Evolutionary conservation across 2,797 vertebrate species (phyloP).

Genomic region (Microcaecilia unicolor): DNA sequence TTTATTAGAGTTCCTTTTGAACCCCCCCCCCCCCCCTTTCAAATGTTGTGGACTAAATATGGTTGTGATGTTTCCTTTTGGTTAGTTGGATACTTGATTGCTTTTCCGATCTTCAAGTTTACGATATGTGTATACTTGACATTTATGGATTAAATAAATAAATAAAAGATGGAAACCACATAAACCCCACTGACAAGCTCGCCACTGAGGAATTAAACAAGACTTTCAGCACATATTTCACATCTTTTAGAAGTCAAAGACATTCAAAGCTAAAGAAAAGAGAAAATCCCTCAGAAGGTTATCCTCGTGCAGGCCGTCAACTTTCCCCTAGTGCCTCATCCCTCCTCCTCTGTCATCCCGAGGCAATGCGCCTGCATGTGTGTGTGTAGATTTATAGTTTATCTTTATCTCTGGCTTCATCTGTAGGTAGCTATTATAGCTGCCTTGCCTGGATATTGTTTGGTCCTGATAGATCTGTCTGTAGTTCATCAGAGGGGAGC

Average conservation of each 20-base stretch:
- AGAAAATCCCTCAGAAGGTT: constrained; percentile 7
- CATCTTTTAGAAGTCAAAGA: constrained; percentile 30
- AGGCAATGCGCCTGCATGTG: constrained; percentile 59
- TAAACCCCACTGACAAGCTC: no score
- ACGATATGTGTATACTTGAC: no score
- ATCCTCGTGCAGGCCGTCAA: constrained; percentile 24
- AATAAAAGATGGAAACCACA: no score
- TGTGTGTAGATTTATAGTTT: constrained; percentile 83
- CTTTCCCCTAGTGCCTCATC: constrained; percentile 41
- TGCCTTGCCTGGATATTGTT: constrained; percentile 86
- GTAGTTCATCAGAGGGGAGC: constrained; percentile 79
- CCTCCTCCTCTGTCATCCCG: constrained; percentile 46
- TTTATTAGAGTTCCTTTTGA: no score
- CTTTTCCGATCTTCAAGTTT: no score
- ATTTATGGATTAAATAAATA: no score
- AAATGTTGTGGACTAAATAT: no score
- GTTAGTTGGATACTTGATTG: no score
- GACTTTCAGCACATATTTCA: constrained; percentile 1
- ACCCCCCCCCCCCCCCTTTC: no score
- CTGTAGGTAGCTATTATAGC: constrained; percentile 90
- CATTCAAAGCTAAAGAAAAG: constrained; percentile 11
- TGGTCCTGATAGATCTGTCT: constrained; percentile 82
- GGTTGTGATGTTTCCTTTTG: no score
- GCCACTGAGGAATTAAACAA: no score
- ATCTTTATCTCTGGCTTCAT: constrained; percentile 94